phyloP scores from a whole-genome alignment of 2,113 vertebrate genomes.

The Lipophrys pholis region DNA sequence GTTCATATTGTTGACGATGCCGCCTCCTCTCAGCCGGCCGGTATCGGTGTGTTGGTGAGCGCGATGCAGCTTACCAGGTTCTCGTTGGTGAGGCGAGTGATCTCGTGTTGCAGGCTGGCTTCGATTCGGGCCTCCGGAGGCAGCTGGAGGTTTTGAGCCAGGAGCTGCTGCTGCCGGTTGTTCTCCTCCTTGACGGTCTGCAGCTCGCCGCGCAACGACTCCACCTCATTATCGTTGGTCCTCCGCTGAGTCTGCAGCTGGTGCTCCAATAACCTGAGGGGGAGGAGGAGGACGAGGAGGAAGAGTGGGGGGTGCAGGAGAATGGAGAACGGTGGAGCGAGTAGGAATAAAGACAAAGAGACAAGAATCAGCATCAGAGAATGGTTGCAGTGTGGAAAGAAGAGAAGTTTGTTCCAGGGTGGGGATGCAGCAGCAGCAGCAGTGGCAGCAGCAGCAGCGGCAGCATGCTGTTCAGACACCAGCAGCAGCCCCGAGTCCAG shows the following conservation, averaged over 20 bases:
- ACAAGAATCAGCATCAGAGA: neutral
- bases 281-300: neutral
- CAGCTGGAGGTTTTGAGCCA: constrained; percentile 97
- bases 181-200: constrained; percentile 97
- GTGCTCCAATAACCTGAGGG: constrained; percentile 90
- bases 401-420: constrained; percentile 10
- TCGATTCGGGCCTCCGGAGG: constrained; percentile 97
- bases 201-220: constrained; percentile 91
- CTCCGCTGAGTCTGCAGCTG: constrained; percentile 95
- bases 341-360: neutral
- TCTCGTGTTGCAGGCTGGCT: constrained; percentile 97
- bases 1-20: neutral
- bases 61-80: constrained; percentile 88
- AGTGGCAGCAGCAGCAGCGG: constrained; percentile 45
- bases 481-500: constrained; percentile 32
- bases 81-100: constrained; percentile 97
- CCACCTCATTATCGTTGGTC: constrained; percentile 91
- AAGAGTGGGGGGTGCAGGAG: neutral
- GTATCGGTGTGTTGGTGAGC: neutral
- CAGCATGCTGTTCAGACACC: constrained; percentile 55
- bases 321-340: neutral
- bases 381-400: neutral
- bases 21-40: neutral
- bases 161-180: constrained; percentile 96
- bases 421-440: constrained; percentile 35